Conservation (phyloP, 1,140 invertebrate species). For the Pachyrhynchus sulphureomaculatus region DNA sequence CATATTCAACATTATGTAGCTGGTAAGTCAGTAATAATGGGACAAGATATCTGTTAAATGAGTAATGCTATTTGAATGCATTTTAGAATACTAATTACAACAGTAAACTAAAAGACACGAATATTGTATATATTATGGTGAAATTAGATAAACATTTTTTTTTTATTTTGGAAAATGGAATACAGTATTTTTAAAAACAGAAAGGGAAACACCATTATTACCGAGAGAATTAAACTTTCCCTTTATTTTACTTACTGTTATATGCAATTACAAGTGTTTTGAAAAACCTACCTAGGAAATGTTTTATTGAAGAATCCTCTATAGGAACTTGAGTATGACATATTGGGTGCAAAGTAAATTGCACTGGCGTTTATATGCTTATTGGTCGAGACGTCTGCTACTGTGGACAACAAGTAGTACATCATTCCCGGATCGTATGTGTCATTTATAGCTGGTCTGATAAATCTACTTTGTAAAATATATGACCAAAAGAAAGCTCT, state of each 20-base stretch:
- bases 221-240: neutral
- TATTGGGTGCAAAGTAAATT: slow-evolving; percentile 93
- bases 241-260: too few relatives aligned
- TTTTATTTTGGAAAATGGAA: too few relatives aligned
- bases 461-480: slow-evolving; percentile 88
- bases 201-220: neutral
- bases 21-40: too few relatives aligned
- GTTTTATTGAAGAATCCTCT: slow-evolving; percentile 97
- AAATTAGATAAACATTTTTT: too few relatives aligned
- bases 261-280: too few relatives aligned
- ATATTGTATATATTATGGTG: too few relatives aligned
- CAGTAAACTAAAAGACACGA: too few relatives aligned
- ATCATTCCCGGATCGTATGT: slow-evolving; percentile 96
- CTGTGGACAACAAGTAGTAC: slow-evolving; percentile 95
- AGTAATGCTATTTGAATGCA: too few relatives aligned
- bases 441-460: slow-evolving; percentile 85
- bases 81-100: too few relatives aligned
- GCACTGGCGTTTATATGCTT: slow-evolving; percentile 90
- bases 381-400: slow-evolving; percentile 93
- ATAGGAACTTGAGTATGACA: slow-evolving; percentile 92
- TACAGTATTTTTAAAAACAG: too few relatives aligned
- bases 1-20: too few relatives aligned
- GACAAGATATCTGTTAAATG: too few relatives aligned
- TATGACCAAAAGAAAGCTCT: slow-evolving; percentile 95
- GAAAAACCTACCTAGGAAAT: slow-evolving; percentile 59